Evolutionary conservation across 2,888 invertebrate genomes (phyloP).

Genomic region (Ptilodon capucinus): DNA sequence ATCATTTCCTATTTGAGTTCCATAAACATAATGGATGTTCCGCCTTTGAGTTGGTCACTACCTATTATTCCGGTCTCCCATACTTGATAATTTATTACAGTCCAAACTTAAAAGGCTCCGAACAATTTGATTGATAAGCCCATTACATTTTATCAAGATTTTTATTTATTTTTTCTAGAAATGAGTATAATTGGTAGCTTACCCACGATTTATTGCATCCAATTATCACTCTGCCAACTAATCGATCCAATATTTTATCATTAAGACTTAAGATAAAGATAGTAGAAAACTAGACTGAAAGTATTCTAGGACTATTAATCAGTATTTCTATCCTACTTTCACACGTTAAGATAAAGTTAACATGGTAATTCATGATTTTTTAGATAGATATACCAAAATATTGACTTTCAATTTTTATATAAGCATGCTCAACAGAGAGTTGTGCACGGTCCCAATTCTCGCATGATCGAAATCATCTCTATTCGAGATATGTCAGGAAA

Average conservation of each 20-base stretch:
- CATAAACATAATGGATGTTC: too few species aligned
- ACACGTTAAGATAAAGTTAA: not conserved
- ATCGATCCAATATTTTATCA: constrained; percentile 2
- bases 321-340: not conserved
- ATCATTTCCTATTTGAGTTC: not conserved
- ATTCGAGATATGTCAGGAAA: too few species aligned
- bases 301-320: not conserved
- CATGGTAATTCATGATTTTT: not conserved
- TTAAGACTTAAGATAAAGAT: not conserved
- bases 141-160: not conserved
- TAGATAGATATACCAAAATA: not conserved
- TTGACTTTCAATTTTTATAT: not conserved
- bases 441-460: too few species aligned
- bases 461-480: too few species aligned
- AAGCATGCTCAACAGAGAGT: not conserved
- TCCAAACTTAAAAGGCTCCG: not conserved
- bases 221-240: not conserved
- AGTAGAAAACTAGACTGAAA: not conserved
- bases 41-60: too few species aligned
- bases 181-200: not conserved
- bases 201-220: not conserved
- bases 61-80: not conserved
- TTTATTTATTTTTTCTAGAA: not conserved
- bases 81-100: not conserved
- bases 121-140: not conserved